These are phyloP conservation scores for Diadegma fenestrale DNA, from an alignment of 2,888 invertebrate genomes.

Conservation along the genomic window DNA sequence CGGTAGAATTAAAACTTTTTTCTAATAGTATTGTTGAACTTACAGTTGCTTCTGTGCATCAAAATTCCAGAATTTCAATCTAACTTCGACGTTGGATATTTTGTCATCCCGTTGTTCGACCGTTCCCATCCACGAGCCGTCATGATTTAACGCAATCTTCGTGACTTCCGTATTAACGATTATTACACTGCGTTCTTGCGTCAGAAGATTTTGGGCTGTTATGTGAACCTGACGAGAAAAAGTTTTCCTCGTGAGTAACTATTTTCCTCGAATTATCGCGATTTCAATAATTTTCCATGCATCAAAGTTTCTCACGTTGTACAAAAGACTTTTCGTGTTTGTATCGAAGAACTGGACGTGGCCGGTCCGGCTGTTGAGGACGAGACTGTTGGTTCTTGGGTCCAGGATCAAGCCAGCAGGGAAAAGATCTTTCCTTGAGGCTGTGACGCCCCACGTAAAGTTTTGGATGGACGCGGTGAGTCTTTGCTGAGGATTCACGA, in stretches of 20 bases:
- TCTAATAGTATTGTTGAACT: slow-evolving; percentile 68
- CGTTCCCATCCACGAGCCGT: slow-evolving; percentile 91
- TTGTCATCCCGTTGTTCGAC: slow-evolving; percentile 88
- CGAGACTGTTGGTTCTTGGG: slow-evolving; percentile 88
- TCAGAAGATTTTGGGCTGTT: slow-evolving; percentile 89
- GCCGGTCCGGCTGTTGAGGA: slow-evolving; percentile 90
- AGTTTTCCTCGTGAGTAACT: slow-evolving; percentile 10
- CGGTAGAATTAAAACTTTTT: no score
- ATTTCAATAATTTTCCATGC: neutral
- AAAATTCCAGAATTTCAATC: slow-evolving; percentile 92
- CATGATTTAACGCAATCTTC: slow-evolving; percentile 88
- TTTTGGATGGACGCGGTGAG: slow-evolving; percentile 88
- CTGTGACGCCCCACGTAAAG: slow-evolving; percentile 87
- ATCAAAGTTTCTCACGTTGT: slow-evolving; percentile 87
- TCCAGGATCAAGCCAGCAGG: slow-evolving; percentile 87
- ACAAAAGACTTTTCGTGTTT: slow-evolving; percentile 88
- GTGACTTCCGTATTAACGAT: slow-evolving; percentile 89
- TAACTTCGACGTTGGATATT: slow-evolving; percentile 87
- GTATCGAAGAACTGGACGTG: slow-evolving; percentile 91
- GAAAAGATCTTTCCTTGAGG: slow-evolving; percentile 85
- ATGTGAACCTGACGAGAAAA: slow-evolving; percentile 88
- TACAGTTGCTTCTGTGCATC: slow-evolving; percentile 87
- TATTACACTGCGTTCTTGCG: slow-evolving; percentile 87
- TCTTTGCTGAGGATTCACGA: slow-evolving; percentile 86
- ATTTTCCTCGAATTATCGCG: neutral